These are phyloP conservation scores for Colinus virginianus DNA, from an alignment of 2,113 vertebrate species.

Conservation along the genomic window DNA sequence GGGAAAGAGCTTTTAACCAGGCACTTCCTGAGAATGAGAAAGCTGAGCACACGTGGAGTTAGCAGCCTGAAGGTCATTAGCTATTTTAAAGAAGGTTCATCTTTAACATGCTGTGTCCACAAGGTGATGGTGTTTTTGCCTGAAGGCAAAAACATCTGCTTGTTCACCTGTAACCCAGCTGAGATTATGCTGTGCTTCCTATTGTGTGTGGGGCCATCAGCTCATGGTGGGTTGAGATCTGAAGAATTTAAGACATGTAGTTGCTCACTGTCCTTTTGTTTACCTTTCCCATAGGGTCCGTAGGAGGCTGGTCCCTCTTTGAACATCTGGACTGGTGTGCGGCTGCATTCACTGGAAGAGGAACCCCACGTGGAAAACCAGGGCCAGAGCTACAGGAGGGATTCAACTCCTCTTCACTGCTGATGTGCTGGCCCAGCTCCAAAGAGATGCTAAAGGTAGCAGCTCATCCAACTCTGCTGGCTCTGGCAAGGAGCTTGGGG, in stretches of 20 bases:
- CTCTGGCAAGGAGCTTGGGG: background rate
- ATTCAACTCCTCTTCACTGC: background rate
- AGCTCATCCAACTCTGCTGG: background rate
- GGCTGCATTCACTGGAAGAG: background rate
- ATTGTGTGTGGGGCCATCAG: background rate
- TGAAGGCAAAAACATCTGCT: background rate
- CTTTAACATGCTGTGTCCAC: background rate
- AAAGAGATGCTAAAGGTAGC: fast-evolving
- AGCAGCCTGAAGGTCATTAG: background rate
- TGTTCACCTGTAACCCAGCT: background rate
- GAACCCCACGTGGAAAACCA: background rate
- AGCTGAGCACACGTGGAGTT: background rate
- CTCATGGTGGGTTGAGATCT: background rate
- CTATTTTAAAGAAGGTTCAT: background rate
- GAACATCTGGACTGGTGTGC: background rate
- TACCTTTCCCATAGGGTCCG: background rate
- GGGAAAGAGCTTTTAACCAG: conserved; percentile 25
- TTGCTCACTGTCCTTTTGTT: background rate
- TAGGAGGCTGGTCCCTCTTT: background rate
- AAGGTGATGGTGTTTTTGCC: background rate
- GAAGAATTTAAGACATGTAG: background rate
- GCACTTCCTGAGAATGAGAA: background rate
- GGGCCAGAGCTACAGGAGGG: background rate
- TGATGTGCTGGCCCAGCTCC: fast-evolving
- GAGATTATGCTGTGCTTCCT: background rate